These are phyloP conservation scores for Macrocentrus cingulum DNA, from an alignment of 1,140 invertebrate genomes.

Conservation along the genomic window DNA sequence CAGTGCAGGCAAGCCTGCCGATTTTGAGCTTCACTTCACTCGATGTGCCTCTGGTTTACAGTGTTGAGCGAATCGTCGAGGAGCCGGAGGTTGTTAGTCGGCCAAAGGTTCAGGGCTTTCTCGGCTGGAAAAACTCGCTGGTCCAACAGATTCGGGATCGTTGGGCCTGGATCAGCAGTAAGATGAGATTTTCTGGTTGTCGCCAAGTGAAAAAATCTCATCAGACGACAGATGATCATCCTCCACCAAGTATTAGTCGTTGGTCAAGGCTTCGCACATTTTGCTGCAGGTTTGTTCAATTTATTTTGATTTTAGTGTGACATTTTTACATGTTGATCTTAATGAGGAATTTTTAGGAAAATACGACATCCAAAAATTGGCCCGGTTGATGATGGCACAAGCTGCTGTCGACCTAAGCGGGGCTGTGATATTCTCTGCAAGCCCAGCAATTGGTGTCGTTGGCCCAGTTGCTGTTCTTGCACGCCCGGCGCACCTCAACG, in stretches of 20 bases:
- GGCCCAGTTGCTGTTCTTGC: conserved; percentile 31
- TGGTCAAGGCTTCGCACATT: conserved; percentile 8
- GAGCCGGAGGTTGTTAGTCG: background rate
- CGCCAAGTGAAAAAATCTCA: too few relatives aligned
- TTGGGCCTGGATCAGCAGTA: background rate
- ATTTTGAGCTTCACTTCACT: conserved; percentile 6
- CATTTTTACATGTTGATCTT: too few relatives aligned
- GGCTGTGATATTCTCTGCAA: conserved; percentile 45
- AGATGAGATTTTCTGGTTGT: background rate
- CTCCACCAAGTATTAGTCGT: too few relatives aligned
- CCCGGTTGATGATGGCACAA: conserved; percentile 41
- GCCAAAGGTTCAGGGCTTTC: background rate
- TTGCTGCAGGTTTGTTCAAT: conserved; percentile 17
- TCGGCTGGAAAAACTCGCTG: conserved; percentile 11
- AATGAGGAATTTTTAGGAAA: too few relatives aligned
- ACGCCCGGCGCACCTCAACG: conserved; percentile 39
- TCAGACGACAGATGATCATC: too few relatives aligned
- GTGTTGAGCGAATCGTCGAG: conserved; percentile 19
- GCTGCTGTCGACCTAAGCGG: conserved; percentile 47
- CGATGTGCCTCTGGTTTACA: conserved; percentile 9
- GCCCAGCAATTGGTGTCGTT: conserved; percentile 34
- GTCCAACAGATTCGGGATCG: background rate
- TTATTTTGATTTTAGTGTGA: background rate
- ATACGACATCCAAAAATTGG: conserved; percentile 40
- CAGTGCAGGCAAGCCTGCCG: background rate